A percentile compares a stretch with the other conserved stretches of the same genome.
phyloP scores from a whole-genome alignment of 2,888 invertebrate species.

The Colostygia pectinataria region DNA sequence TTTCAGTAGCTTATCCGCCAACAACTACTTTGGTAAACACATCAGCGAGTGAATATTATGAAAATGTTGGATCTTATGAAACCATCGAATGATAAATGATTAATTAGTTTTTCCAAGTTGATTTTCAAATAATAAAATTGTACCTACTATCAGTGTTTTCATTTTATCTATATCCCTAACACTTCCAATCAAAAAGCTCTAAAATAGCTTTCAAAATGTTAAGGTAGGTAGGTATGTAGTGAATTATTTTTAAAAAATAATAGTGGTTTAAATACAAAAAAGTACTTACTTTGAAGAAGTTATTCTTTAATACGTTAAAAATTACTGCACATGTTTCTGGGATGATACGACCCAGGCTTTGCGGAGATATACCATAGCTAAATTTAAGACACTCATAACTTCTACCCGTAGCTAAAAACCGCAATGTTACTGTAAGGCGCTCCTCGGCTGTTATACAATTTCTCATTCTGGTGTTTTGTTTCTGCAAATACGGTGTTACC shows the following conservation, averaged over 20 bases:
- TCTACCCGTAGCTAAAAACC: slow-evolving; percentile 4
- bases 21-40: too few relatives aligned
- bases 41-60: too few relatives aligned
- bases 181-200: background rate
- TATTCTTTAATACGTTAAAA: slow-evolving; percentile 12
- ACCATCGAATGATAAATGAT: too few relatives aligned
- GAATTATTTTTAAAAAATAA: background rate
- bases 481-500: too few relatives aligned
- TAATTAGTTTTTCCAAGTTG: too few relatives aligned
- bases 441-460: slow-evolving; percentile 7
- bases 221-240: background rate
- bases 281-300: slow-evolving; percentile 7
- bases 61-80: too few relatives aligned
- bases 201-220: slow-evolving; percentile 1
- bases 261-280: too few relatives aligned
- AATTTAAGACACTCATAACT: slow-evolving; percentile 3
- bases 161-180: slow-evolving; percentile 1
- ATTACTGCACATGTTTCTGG: too few relatives aligned
- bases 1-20: too few relatives aligned
- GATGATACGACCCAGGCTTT: too few relatives aligned
- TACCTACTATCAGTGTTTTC: background rate
- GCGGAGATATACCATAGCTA: slow-evolving; percentile 10
- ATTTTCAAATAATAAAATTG: too few relatives aligned
- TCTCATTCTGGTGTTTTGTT: slow-evolving; percentile 2
- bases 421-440: slow-evolving; percentile 6